A percentile compares a stretch with the other conserved stretches of the same genome.
Conservation (phyloP, 2,113 vertebrate genomes). For the Dasypus novemcinctus region DNA sequence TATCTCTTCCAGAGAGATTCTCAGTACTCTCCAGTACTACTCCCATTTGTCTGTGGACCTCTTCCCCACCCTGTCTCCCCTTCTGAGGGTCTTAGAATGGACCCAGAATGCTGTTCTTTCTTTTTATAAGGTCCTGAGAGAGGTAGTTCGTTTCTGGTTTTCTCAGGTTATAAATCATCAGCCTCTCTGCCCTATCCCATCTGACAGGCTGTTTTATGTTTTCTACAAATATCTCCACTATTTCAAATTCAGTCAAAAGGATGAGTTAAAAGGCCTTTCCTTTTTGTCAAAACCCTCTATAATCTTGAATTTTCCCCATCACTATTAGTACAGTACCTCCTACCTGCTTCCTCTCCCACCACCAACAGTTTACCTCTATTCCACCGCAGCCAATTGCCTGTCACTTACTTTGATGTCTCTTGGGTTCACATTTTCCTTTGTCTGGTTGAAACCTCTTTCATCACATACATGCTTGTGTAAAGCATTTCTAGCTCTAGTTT, state of each 20-base stretch:
- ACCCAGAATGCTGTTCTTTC: not conserved
- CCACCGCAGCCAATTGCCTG: not conserved
- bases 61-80: no score
- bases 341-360: not conserved
- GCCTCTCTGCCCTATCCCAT: not conserved
- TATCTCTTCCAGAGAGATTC: not conserved
- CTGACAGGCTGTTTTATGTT: not conserved
- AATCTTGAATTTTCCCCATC: not conserved
- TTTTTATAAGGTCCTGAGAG: not conserved
- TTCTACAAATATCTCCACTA: not conserved
- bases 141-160: not conserved
- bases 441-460: not conserved
- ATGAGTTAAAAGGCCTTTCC: not conserved
- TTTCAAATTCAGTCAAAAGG: not conserved
- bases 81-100: not conserved
- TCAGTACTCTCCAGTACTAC: not conserved
- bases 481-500: not conserved
- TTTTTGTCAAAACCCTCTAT: not conserved
- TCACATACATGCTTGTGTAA: not conserved
- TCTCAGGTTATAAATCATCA: not conserved
- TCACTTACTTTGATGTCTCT: not conserved
- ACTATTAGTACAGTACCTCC: not conserved
- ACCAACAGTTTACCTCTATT: not conserved
- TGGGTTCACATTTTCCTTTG: not conserved
- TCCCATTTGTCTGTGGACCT: not conserved